Base-by-base conservation (phyloP, 2,888 invertebrate species). In the Phlogophora meticulosa region DNA sequence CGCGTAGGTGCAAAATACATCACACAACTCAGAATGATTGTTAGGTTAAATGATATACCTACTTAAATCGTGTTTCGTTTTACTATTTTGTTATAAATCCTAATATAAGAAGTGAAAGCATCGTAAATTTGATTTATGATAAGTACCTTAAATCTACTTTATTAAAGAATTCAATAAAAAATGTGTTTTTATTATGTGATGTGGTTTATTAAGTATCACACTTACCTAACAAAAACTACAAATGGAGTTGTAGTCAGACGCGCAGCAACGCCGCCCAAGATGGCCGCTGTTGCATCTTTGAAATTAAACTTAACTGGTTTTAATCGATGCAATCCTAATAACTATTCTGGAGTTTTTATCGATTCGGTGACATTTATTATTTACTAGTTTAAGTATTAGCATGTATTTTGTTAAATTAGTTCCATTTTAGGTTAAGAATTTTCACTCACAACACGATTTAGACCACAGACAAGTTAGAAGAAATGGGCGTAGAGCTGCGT, bases 221-320 rank as follows among this genome's bases (percentile, higher is more conserved):
- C 66, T 53, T 78, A 78, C 78, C 56, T 79, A 60, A 38, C 36
- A 43, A 38, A 51, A 52, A 46, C 56, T 51, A 49, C 32, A 63
- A 66, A 78, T 56, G 58, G 48, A 72, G 64, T 55, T 58, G 66
- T 43, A 71, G 58, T 40, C 57, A 10, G 51, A 52, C 69, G 55
- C 76, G 72, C 52, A 60, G 67, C 28, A 7, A 28, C 24, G 9
- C 17, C 59, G 11, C 59, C 70, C 55, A 82, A 82, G 60, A 82
- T 82, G 82, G 82, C 84, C 75, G 80, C 84, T 80, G 68, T 63
- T 76, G 57, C 62, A 58, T 61, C 51, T 69, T 59, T 10, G 32
- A 40, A 52, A 22, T 46, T 24, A 24, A 56, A 69, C 42, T 57
- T 66, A 76, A 82, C 79, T 74, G 46, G 40, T 72, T 58, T 69